Evolutionary conservation across 2,113 vertebrate species (phyloP).

Genomic region (Lophura nycthemera): DNA sequence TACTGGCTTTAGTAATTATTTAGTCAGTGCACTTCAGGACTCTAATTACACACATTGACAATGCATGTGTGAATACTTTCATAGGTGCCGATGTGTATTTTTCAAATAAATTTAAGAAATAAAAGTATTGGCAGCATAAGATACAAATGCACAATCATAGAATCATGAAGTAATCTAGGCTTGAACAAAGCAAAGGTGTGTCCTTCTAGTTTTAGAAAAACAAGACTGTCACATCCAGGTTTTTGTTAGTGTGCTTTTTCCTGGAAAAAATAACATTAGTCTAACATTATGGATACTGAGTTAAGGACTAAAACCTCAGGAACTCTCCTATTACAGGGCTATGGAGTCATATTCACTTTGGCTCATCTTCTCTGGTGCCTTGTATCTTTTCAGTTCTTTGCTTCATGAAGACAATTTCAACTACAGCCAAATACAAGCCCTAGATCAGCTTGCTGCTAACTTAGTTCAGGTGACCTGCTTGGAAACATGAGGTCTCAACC

Average conservation of each 20-base stretch:
- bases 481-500: not conserved
- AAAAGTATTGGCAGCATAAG: not conserved
- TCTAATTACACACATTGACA: not conserved
- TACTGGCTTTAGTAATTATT: not conserved
- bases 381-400: not conserved
- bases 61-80: not conserved
- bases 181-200: not conserved
- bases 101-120: not conserved
- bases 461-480: not conserved
- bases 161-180: not conserved
- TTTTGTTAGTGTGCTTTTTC: not conserved
- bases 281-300: not conserved
- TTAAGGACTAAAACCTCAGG: not conserved
- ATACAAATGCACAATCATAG: not conserved
- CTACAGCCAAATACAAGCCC: not conserved
- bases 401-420: not conserved
- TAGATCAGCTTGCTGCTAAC: not conserved
- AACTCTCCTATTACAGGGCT: not conserved
- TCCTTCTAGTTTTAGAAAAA: not conserved
- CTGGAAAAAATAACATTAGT: not conserved
- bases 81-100: fast-evolving
- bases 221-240: not conserved
- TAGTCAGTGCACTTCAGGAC: not conserved
- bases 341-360: not conserved
- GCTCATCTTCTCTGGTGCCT: not conserved